phyloP scores from a whole-genome alignment of 35 echinoderm and acorn worm species.

The Hemicentrotus pulcherrimus region DNA sequence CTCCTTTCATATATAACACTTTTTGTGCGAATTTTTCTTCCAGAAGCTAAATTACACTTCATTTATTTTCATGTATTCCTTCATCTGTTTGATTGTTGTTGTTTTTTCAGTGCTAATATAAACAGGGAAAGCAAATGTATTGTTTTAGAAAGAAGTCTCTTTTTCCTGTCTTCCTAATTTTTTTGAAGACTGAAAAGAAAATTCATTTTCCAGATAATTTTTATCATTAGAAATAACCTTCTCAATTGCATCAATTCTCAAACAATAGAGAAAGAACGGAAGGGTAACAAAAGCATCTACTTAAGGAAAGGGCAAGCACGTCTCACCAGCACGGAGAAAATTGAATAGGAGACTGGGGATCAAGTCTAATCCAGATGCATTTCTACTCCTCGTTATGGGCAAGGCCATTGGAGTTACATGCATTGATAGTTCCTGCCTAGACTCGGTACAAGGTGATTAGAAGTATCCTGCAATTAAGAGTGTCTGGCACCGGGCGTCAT shows the following conservation, averaged over 20 bases:
- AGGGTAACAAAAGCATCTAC: background rate
- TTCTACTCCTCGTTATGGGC: background rate
- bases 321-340: background rate
- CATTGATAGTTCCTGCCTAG: background rate
- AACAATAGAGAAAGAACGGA: background rate
- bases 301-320: background rate
- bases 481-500: background rate
- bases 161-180: no score
- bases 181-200: no score
- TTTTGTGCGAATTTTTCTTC: background rate
- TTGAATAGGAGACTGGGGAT: background rate
- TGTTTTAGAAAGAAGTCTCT: no score
- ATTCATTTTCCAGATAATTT: background rate
- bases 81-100: no score
- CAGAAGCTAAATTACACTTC: no score
- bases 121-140: no score
- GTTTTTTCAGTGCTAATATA: no score
- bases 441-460: background rate
- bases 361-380: slow-evolving; percentile 1
- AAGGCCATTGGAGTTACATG: background rate
- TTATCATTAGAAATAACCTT: background rate
- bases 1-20: no score
- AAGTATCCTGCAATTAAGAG: slow-evolving; percentile 3
- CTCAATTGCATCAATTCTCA: background rate
- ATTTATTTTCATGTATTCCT: no score